phyloP scores from a whole-genome alignment of 2,888 invertebrate genomes.

The Mythimna albipuncta region DNA sequence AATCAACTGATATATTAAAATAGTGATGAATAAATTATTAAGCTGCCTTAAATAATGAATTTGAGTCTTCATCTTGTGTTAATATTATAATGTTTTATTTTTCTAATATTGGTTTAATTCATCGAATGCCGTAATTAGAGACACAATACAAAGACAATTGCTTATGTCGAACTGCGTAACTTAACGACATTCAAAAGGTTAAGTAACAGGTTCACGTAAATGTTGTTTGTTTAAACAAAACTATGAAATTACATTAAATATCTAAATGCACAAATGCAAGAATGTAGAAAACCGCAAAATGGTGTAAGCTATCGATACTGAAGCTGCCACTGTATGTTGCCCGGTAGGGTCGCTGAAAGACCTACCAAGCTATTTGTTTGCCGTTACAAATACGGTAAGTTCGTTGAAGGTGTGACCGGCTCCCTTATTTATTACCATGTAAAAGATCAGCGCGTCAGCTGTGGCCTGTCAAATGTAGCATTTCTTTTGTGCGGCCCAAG shows the following conservation, averaged over 20 bases:
- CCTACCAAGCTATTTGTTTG: background rate
- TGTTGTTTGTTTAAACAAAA: background rate
- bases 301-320: conserved; percentile 29
- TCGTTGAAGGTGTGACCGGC: background rate
- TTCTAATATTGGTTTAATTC: background rate
- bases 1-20: conserved; percentile 51
- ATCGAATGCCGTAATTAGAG: too few relatives aligned
- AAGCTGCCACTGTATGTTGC: background rate
- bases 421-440: background rate
- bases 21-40: conserved; percentile 36
- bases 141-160: too few relatives aligned
- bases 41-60: conserved; percentile 53
- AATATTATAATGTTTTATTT: background rate
- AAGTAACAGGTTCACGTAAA: too few relatives aligned
- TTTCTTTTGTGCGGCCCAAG: background rate
- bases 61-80: conserved; percentile 28
- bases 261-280: conserved; percentile 30
- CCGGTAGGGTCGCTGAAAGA: background rate
- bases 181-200: too few relatives aligned
- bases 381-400: conserved; percentile 8
- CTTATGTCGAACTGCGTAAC: too few relatives aligned
- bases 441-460: background rate
- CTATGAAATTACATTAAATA: conserved; percentile 22
- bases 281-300: conserved; percentile 18
- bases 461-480: background rate